phyloP scores from a whole-genome alignment of 2,113 vertebrate genomes.

The Scopus umbretta region DNA sequence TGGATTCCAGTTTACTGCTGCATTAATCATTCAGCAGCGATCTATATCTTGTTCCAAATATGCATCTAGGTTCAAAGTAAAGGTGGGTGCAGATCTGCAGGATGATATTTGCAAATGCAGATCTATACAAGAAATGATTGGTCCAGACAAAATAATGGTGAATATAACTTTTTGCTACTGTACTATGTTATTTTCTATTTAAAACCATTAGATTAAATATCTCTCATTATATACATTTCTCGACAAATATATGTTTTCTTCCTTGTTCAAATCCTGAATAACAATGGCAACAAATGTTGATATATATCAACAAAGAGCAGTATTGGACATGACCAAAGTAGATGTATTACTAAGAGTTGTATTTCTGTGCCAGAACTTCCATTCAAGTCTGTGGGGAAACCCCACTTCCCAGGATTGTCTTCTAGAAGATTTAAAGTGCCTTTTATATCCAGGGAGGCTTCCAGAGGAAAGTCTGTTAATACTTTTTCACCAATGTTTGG shows the following conservation, averaged over 20 bases:
- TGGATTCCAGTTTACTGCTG: neutral
- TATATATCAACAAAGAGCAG: neutral
- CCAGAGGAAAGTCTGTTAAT: neutral
- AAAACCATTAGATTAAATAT: neutral
- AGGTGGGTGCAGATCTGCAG: constrained; percentile 76
- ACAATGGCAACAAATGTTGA: neutral
- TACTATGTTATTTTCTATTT: neutral
- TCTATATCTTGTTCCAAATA: neutral
- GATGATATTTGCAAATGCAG: constrained; percentile 76
- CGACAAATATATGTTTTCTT: neutral
- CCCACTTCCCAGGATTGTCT: neutral
- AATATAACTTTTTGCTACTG: neutral
- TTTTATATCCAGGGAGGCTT: neutral
- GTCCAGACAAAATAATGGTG: constrained; percentile 71
- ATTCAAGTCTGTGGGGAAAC: neutral
- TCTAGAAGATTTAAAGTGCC: neutral
- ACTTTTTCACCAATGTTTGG: neutral
- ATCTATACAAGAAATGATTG: constrained; percentile 75
- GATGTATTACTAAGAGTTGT: neutral
- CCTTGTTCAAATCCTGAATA: neutral
- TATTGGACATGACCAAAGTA: neutral
- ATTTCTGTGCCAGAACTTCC: neutral
- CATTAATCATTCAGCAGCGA: neutral
- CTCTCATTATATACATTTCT: neutral
- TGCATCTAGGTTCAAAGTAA: constrained; percentile 77